These are phyloP conservation scores for Antechinus stuartii DNA, from an alignment of 2,113 vertebrate genomes.

Conservation along the genomic window DNA sequence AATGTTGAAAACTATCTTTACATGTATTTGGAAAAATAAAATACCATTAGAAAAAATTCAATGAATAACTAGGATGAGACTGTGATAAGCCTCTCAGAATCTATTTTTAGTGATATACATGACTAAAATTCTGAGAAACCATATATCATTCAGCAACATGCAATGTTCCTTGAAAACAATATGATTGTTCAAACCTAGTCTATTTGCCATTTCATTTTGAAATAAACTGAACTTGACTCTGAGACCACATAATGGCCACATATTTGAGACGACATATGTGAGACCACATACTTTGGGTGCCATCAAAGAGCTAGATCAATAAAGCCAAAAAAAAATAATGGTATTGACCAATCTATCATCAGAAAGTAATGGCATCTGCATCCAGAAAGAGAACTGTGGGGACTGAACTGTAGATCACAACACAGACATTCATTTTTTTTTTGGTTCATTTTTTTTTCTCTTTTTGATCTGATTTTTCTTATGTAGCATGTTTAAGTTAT, in stretches of 20 bases:
- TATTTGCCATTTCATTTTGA: slow-evolving; percentile 90
- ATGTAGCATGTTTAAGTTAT: no score
- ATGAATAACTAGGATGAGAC: slow-evolving; percentile 93
- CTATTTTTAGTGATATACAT: slow-evolving; percentile 93
- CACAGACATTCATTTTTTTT: no score
- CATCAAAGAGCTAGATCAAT: slow-evolving; percentile 89
- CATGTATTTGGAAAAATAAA: no score
- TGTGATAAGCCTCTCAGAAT: slow-evolving; percentile 91
- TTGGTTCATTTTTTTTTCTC: no score
- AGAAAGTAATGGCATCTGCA: no score
- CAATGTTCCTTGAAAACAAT: slow-evolving; percentile 95
- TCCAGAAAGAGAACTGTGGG: no score
- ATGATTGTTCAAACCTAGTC: slow-evolving; percentile 90
- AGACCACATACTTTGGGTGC: slow-evolving; percentile 84
- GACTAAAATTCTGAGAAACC: slow-evolving; percentile 97
- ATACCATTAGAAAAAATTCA: not conserved
- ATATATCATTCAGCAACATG: slow-evolving; percentile 94
- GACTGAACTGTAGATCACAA: no score
- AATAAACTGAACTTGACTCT: slow-evolving; percentile 87
- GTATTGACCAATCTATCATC: slow-evolving; percentile 77
- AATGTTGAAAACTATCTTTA: no score
- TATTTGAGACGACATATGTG: no score
- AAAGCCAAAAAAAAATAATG: slow-evolving; percentile 94
- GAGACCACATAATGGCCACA: slow-evolving; percentile 85
- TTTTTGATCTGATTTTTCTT: no score